A percentile compares a stretch with the other conserved stretches of the same genome.
Conservation (phyloP, 2,888 invertebrate species). For the Sesia bembeciformis region DNA sequence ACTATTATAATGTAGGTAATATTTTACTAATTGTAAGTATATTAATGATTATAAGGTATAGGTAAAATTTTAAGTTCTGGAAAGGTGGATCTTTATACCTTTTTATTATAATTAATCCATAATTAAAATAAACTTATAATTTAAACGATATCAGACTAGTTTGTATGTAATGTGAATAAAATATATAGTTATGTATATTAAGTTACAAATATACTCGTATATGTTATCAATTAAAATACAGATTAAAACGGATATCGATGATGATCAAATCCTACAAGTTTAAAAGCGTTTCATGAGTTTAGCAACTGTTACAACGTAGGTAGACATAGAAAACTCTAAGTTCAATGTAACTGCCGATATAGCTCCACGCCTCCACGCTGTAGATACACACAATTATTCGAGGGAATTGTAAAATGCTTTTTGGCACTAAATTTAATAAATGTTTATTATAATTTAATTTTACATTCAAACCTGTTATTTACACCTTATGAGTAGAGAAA, state of each 20-base stretch:
- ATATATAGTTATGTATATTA: constrained; percentile 12
- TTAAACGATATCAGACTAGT: neutral
- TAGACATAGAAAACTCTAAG: too few species aligned
- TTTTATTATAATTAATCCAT: neutral
- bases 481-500: constrained; percentile 49
- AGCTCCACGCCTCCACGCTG: constrained; percentile 22
- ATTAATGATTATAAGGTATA: constrained; percentile 13
- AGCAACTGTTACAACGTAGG: constrained; percentile 25
- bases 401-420: constrained; percentile 56
- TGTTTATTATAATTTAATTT: constrained; percentile 48
- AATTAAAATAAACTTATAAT: neutral
- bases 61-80: constrained; percentile 19
- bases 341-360: constrained; percentile 5
- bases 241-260: constrained; percentile 8
- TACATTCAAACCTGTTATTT: constrained; percentile 60
- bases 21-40: neutral
- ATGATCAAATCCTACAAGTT: constrained; percentile 38
- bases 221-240: constrained; percentile 16
- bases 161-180: constrained; percentile 14
- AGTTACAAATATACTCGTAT: constrained; percentile 12
- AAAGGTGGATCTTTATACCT: constrained; percentile 18
- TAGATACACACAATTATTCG: constrained; percentile 35
- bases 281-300: constrained; percentile 46
- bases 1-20: neutral
- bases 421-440: constrained; percentile 71